Base-by-base conservation (phyloP, 2,888 invertebrate species). In the Melieria picta region DNA sequence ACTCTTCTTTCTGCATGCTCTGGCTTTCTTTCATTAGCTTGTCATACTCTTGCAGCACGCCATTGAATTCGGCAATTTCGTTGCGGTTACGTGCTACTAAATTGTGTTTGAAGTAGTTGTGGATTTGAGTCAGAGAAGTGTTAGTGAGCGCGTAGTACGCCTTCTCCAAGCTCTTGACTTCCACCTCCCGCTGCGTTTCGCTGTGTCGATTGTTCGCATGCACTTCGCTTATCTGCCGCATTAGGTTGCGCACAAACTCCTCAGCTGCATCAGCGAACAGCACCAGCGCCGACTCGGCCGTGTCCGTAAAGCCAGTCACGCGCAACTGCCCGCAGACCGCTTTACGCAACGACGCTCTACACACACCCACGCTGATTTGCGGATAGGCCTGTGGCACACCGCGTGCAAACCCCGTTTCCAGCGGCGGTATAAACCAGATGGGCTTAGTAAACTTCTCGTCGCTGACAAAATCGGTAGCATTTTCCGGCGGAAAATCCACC, bases 1-100 rank as follows among this genome's bases (percentile, higher is more conserved):
- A 83, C 7, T 83, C 83, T 46, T 81, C 78, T 48, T 84, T 84
- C 66, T 85, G 84, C 81, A 86, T 82, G 74, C 79, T 84, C 74
- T 86, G 85, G 62, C 85, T 87, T 75, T 86, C 86, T 74, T 87
- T 85, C 85, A 85, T 85, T 4, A 87, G 76, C 71, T 86, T 85
- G 48, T 86, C 84, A 72, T 87, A 87, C 62, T 87, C 86, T 65
- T 83, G 83, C 10, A 83, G 79, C 5, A 84, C 83, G 9, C 82
- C 82, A 45, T 84, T 82, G 71, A 86, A 87, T 73, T 86, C 85
- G 0, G 78, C 78, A 4, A 87, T 86, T 74, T 85, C 87, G 3
- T 74, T 76, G 0, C 84, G 81, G 77, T 87, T 87, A 11, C 83
- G 79, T 3, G 82, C 77, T 11, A 87, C 83, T 11, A 87, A 77